Conservation (phyloP, 2,888 invertebrate genomes). For the Allygus modestus region DNA sequence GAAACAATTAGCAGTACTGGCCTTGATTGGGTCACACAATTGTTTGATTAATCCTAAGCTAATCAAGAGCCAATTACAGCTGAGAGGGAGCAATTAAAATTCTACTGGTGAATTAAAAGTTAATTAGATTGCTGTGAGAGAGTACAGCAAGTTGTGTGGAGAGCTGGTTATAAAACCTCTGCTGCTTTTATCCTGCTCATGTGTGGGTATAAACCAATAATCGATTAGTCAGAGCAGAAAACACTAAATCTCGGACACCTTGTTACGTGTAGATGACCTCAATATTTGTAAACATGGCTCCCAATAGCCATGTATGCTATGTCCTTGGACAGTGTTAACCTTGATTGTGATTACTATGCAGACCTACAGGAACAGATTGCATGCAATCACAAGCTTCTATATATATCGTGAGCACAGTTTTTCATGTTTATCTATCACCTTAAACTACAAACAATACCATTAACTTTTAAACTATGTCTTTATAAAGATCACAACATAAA, state of each 20-base stretch:
- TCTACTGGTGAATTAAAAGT: not conserved
- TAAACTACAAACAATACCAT: too few species aligned
- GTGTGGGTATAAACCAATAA: too few species aligned
- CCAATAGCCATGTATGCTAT: not conserved
- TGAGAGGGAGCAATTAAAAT: conserved; percentile 4
- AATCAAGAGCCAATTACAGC: conserved; percentile 1
- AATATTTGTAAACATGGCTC: not conserved
- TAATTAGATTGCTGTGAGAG: not conserved
- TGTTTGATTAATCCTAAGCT: conserved; percentile 18
- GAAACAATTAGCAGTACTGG: not conserved
- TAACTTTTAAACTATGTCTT: too few species aligned
- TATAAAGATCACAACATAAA: too few species aligned
- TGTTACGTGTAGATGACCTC: not conserved
- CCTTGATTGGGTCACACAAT: not conserved
- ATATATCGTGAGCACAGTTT: too few species aligned
- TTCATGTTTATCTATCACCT: too few species aligned
- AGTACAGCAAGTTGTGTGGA: not conserved
- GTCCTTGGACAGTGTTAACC: not conserved
- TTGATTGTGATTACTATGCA: not conserved
- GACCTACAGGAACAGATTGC: not conserved
- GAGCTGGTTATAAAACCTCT: not conserved
- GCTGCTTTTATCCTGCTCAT: too few species aligned
- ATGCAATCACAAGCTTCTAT: too few species aligned
- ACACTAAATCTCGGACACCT: not conserved
- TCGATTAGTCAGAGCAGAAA: too few species aligned